phyloP scores from a whole-genome alignment of 1,140 invertebrate genomes.

The Cyclargus thomasi region DNA sequence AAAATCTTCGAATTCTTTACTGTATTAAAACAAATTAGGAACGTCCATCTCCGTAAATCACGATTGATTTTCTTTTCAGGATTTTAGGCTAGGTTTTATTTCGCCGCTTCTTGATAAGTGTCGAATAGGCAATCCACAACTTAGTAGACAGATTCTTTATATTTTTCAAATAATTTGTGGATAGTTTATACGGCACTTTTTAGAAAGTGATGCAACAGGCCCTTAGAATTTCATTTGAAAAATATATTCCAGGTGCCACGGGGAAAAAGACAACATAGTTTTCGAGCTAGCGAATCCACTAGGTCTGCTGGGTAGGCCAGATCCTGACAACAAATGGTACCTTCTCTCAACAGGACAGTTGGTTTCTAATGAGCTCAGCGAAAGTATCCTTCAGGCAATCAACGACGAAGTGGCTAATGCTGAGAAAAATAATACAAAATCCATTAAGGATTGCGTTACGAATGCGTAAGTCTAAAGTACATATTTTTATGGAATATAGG shows the following conservation, averaged over 20 bases:
- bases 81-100: too few relatives aligned
- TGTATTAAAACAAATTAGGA: too few relatives aligned
- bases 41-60: too few relatives aligned
- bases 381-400: slow-evolving; percentile 33
- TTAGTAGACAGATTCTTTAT: too few relatives aligned
- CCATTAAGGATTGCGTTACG: slow-evolving; percentile 46
- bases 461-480: slow-evolving; percentile 47
- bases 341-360: slow-evolving; percentile 50
- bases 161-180: too few relatives aligned
- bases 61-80: too few relatives aligned
- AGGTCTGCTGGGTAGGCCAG: slow-evolving; percentile 67
- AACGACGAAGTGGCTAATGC: slow-evolving; percentile 44
- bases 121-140: too few relatives aligned
- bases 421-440: slow-evolving; percentile 44
- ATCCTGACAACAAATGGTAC: slow-evolving; percentile 44
- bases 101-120: too few relatives aligned
- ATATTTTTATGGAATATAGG: too few relatives aligned
- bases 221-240: not conserved
- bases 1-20: too few relatives aligned
- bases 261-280: slow-evolving; percentile 82
- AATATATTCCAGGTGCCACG: slow-evolving; percentile 79
- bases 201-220: too few relatives aligned
- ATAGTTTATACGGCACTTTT: too few relatives aligned
- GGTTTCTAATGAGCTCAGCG: slow-evolving; percentile 30
- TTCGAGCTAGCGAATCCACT: slow-evolving; percentile 79